Evolutionary conservation across 2,888 invertebrate genomes (phyloP).

Genomic region (Macaria notata): DNA sequence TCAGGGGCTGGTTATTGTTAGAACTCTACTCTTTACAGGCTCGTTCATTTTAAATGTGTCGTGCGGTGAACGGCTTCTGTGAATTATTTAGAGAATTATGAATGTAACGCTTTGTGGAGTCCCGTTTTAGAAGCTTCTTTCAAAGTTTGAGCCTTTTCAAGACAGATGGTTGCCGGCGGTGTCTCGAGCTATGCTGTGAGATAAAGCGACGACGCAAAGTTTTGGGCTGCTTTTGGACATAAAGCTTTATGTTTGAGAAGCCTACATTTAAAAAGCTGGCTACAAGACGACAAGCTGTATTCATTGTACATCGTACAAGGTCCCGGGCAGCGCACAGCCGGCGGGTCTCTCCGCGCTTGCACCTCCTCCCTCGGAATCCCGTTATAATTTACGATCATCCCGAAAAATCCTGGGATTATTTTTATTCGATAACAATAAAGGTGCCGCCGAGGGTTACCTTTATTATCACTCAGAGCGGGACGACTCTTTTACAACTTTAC

Average conservation of each 20-base stretch:
- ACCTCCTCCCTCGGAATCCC: slow-evolving; percentile 57
- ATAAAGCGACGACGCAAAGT: not conserved
- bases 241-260: too few relatives aligned
- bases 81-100: slow-evolving; percentile 48
- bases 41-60: slow-evolving; percentile 59
- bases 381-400: slow-evolving; percentile 81
- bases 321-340: slow-evolving; percentile 17
- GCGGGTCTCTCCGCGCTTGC: slow-evolving; percentile 41
- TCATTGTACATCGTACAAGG: slow-evolving; percentile 8
- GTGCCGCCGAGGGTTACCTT: slow-evolving; percentile 78
- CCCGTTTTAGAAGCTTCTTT: slow-evolving; percentile 16
- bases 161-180: not conserved
- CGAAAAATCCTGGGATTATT: slow-evolving; percentile 79
- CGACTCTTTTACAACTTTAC: slow-evolving; percentile 75
- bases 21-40: slow-evolving; percentile 58
- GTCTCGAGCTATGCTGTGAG: not conserved
- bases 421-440: slow-evolving; percentile 82
- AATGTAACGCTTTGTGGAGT: slow-evolving; percentile 30
- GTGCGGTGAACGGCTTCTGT: slow-evolving; percentile 39
- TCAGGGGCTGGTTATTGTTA: slow-evolving; percentile 73
- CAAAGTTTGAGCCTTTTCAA: slow-evolving; percentile 9
- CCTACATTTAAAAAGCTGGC: not conserved
- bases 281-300: slow-evolving; percentile 9
- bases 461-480: slow-evolving; percentile 77
- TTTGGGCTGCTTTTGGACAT: not conserved